These are phyloP conservation scores for Dynastes tityus DNA, from an alignment of 2,888 invertebrate species.

Conservation along the genomic window DNA sequence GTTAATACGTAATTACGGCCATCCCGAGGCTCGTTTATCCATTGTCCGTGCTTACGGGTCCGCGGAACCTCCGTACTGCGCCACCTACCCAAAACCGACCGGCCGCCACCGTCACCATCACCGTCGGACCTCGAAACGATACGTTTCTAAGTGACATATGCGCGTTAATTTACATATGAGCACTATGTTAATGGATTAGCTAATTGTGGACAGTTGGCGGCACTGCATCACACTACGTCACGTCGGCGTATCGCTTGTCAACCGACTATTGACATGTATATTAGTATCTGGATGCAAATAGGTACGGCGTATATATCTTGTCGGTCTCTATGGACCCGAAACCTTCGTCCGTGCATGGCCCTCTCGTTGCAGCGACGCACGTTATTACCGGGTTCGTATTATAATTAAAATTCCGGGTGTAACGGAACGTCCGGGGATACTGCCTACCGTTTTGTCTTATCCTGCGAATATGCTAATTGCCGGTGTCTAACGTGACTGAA, in stretches of 20 bases:
- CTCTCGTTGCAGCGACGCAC: not conserved
- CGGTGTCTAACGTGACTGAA: conserved; percentile 37
- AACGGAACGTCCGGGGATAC: not conserved
- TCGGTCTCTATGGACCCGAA: no score
- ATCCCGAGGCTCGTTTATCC: not conserved
- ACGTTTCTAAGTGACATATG: conserved; percentile 53
- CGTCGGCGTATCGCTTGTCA: conserved; percentile 61
- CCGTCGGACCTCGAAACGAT: not conserved
- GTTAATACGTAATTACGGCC: not conserved
- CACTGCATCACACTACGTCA: conserved; percentile 60
- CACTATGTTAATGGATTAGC: conserved; percentile 67
- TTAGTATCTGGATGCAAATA: conserved; percentile 64
- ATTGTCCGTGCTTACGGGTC: not conserved
- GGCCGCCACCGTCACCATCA: not conserved
- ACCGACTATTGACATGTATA: conserved; percentile 65
- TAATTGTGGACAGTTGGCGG: conserved; percentile 67
- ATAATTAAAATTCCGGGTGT: conserved; percentile 34
- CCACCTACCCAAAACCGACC: not conserved
- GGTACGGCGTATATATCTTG: conserved; percentile 45
- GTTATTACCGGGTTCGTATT: conserved; percentile 22
- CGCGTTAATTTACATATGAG: conserved; percentile 63
- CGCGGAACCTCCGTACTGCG: not conserved
- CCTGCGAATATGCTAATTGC: conserved; percentile 50
- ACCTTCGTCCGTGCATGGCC: not conserved
- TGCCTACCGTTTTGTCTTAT: conserved; percentile 36